A percentile compares a stretch with the other conserved stretches of the same genome.
phyloP scores from a whole-genome alignment of 2,113 vertebrate species.

The Anas platyrhynchos region DNA sequence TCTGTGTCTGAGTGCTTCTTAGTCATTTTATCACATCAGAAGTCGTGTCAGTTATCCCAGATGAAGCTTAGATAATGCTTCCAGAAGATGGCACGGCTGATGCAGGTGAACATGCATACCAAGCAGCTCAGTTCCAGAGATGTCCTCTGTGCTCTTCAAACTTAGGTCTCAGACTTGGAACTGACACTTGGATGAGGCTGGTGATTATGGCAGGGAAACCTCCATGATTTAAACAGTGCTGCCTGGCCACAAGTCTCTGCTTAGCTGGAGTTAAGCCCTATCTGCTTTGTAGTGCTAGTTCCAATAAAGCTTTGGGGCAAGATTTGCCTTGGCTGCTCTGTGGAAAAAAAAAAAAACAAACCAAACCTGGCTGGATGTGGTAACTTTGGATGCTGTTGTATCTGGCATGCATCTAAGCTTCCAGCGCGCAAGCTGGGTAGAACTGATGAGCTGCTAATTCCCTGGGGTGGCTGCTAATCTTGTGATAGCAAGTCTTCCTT shows the following conservation, averaged over 20 bases:
- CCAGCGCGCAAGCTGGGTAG: fast-evolving
- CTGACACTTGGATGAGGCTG: not conserved
- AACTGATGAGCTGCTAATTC: not conserved
- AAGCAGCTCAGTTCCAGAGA: not conserved
- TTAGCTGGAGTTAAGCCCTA: fast-evolving
- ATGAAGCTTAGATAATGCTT: not conserved
- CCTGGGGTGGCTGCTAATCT: not conserved
- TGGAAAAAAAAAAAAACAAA: not conserved
- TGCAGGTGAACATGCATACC: not conserved
- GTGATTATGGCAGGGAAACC: not conserved
- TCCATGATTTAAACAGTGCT: not conserved
- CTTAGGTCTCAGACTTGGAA: not conserved
- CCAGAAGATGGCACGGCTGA: not conserved
- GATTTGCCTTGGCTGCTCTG: not conserved
- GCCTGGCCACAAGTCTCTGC: not conserved
- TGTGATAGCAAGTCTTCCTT: fast-evolving
- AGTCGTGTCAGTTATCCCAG: not conserved
- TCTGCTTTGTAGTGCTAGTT: not conserved
- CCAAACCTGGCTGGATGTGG: not conserved
- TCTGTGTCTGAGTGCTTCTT: not conserved
- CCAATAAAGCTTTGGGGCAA: not conserved
- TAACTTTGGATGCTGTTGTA: fast-evolving
- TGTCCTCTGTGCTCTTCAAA: not conserved
- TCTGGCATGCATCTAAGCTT: not conserved
- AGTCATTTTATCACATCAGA: not conserved